Percentiles rank a stretch among this genome's conserved stretches.
phyloP scores from a whole-genome alignment of 2,113 vertebrate genomes.

The Aphelocoma coerulescens region DNA sequence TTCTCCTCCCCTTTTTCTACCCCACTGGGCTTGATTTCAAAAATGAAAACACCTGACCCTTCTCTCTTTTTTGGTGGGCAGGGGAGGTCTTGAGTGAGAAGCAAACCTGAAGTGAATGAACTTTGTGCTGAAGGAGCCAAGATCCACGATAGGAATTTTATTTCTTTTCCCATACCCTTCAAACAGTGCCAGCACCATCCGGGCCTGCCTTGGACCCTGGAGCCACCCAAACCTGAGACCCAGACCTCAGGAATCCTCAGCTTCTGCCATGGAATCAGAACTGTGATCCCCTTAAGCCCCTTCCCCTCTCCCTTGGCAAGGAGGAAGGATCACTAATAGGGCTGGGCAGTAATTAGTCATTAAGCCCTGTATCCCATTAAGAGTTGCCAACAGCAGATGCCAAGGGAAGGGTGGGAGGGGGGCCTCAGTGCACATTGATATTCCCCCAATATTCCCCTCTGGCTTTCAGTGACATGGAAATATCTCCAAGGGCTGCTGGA shows the following conservation, averaged over 20 bases:
- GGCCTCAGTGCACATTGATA: accelerated
- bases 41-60: not conserved
- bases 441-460: not conserved
- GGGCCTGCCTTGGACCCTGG: accelerated
- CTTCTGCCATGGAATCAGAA: not conserved
- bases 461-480: not conserved
- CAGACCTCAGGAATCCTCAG: not conserved
- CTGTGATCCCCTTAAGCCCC: not conserved
- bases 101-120: not conserved
- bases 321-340: not conserved
- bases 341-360: not conserved
- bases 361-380: slow-evolving; percentile 46
- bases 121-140: not conserved
- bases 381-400: not conserved
- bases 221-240: not conserved
- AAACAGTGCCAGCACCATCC: accelerated
- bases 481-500: not conserved
- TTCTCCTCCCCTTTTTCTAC: not conserved
- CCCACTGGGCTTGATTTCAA: not conserved
- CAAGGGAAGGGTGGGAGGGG: not conserved
- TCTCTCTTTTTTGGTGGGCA: not conserved
- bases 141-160: accelerated
- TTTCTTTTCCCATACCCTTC: not conserved
- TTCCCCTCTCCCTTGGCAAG: not conserved
- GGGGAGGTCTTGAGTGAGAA: not conserved